Evolutionary conservation across 2,797 vertebrate species (phyloP).

Genomic region (Kryptolebias ocellatus): DNA sequence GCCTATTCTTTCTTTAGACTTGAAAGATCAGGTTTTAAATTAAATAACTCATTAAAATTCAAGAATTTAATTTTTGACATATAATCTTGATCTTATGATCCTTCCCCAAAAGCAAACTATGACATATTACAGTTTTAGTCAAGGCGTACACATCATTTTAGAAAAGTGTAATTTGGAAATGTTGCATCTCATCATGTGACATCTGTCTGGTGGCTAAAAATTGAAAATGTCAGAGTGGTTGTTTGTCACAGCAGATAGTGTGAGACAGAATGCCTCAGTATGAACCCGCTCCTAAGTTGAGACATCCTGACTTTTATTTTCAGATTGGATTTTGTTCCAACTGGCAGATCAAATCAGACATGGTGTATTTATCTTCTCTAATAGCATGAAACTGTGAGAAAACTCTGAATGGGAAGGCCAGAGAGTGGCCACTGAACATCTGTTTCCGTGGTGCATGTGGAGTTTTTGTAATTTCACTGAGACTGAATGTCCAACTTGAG

Average conservation of each 20-base stretch:
- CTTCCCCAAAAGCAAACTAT: constrained; percentile 12
- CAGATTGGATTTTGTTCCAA: constrained; percentile 60
- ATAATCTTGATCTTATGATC: background rate
- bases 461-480: constrained; percentile 38
- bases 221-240: constrained; percentile 53
- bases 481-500: constrained; percentile 22
- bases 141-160: constrained; percentile 27
- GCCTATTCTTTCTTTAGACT: background rate
- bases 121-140: constrained; percentile 22
- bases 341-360: constrained; percentile 40
- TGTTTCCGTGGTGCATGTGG: constrained; percentile 41
- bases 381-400: constrained; percentile 23
- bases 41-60: background rate
- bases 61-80: constrained; percentile 6
- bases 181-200: constrained; percentile 43
- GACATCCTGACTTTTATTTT: constrained; percentile 48
- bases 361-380: constrained; percentile 38
- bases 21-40: background rate
- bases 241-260: constrained; percentile 47
- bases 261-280: constrained; percentile 44
- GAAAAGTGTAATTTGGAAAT: constrained; percentile 42
- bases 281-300: constrained; percentile 50
- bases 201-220: constrained; percentile 55
- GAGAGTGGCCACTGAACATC: constrained; percentile 40
- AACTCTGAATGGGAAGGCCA: constrained; percentile 17